Base-by-base conservation (phyloP, 2,888 invertebrate genomes). In the Lepetodrilus schrolli region DNA sequence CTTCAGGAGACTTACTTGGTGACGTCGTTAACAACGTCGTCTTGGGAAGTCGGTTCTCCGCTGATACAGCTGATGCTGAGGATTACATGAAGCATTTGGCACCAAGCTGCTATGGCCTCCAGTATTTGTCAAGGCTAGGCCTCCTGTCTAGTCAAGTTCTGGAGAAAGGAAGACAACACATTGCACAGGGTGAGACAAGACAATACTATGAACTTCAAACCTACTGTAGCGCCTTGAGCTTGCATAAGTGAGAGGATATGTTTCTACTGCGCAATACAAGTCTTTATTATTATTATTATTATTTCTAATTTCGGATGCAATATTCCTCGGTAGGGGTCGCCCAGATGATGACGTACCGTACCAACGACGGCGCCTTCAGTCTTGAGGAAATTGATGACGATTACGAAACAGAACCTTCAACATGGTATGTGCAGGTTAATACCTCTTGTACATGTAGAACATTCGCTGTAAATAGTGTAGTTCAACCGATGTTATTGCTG, bases 1-100 rank as follows among this genome's bases (percentile, higher is more conserved):
- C n/a, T n/a, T 4, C 38, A 68, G 68, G 68, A 10, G 68, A 68
- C 26, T 26, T 68, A 4, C 47, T 68, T 66, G 66, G 66, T 17
- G 37, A 36, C 20, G 38, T 66, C 36, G 21, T 66, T 20, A 66
- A 36, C 47, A 37, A 37, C 38, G 21, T 68, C 47, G 23, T 68
- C 10, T 4, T 26, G 7, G 47, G 23, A 13, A 43, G 23, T 10
- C 23, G 21, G 1, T n/a, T 43, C 4, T 17, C 38, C 1, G 21
- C 38, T 0, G 43, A 23, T n/a, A 10, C 10, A 10, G 43, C 21
- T 4, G 17, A 17, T 1, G 21, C 43, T 3, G 47, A 37, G 8
- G 13, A 10, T 5, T 7, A 47, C 13, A 38, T 68, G 68, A 43
- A n/a, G 68, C 21, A 38, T 10, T 5, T 68, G n/a, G 43, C 23